Conservation (phyloP, 2,797 vertebrate genomes). For the Ptychobarbus kaznakovi region DNA sequence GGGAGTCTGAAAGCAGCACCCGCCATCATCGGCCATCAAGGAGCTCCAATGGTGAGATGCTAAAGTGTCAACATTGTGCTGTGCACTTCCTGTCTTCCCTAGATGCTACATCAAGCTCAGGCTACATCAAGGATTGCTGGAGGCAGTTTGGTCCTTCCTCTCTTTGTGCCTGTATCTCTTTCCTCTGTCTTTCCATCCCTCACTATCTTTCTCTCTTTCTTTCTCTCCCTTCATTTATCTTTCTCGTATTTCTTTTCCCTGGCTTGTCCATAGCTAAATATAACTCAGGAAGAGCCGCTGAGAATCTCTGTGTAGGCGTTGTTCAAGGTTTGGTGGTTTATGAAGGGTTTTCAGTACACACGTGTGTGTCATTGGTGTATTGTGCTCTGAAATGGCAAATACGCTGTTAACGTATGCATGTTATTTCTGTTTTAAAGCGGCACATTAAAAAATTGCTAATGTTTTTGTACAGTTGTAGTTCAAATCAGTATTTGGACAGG, state of each 20-base stretch:
- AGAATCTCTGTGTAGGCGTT: constrained; percentile 45
- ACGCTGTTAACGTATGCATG: background rate
- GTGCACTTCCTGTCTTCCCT: constrained; percentile 9
- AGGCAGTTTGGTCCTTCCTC: background rate
- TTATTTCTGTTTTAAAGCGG: background rate
- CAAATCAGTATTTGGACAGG: background rate
- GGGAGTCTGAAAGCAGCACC: constrained; percentile 84
- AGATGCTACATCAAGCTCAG: constrained; percentile 8
- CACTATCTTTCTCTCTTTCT: constrained; percentile 37
- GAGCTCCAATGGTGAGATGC: constrained; percentile 90
- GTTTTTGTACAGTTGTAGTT: background rate
- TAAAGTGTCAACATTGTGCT: background rate
- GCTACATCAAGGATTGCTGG: constrained; percentile 15
- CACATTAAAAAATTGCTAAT: background rate
- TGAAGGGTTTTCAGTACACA: constrained; percentile 24
- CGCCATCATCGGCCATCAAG: constrained; percentile 87
- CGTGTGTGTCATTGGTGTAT: constrained; percentile 6
- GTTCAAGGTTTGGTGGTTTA: constrained; percentile 45
- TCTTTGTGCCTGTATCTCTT: constrained; percentile 48
- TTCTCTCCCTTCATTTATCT: constrained; percentile 35
- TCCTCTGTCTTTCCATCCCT: constrained; percentile 47
- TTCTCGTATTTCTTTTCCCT: constrained; percentile 60
- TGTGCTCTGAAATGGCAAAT: background rate
- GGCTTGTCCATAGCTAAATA: constrained; percentile 56
- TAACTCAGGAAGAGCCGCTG: constrained; percentile 47